Evolutionary conservation across 2,888 invertebrate genomes (phyloP).

Genomic region (Terebella lapidaria): DNA sequence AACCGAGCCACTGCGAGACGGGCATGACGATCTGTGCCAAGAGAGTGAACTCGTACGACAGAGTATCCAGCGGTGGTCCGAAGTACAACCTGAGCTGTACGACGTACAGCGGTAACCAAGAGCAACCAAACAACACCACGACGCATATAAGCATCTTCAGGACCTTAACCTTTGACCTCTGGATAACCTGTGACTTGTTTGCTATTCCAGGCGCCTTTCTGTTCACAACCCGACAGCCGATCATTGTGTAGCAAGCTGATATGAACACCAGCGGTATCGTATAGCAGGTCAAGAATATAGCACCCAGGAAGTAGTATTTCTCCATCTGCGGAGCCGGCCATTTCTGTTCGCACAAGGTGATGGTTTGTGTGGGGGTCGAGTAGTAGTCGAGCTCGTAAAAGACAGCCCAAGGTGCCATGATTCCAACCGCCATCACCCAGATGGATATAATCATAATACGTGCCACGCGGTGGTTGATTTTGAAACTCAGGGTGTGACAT

Average conservation of each 20-base stretch:
- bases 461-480: constrained; percentile 83
- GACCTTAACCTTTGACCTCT: constrained; percentile 89
- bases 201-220: constrained; percentile 79
- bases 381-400: constrained; percentile 65
- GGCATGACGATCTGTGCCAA: constrained; percentile 63
- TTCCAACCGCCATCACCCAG: constrained; percentile 79
- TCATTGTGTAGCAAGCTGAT: constrained; percentile 84
- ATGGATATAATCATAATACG: constrained; percentile 82
- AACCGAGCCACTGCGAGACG: constrained; percentile 85
- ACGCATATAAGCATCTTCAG: constrained; percentile 91
- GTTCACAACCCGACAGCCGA: constrained; percentile 64
- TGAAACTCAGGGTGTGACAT: constrained; percentile 88
- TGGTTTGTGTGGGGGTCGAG: constrained; percentile 12
- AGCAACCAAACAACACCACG: constrained; percentile 85
- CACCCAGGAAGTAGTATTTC: constrained; percentile 79
- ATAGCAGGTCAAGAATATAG: constrained; percentile 84
- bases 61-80: constrained; percentile 57
- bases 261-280: constrained; percentile 85
- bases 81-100: constrained; percentile 81
- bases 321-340: constrained; percentile 55
- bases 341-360: constrained; percentile 41
- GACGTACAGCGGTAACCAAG: constrained; percentile 87
- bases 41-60: constrained; percentile 18
- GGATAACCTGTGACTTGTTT: constrained; percentile 52
- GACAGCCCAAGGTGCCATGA: constrained; percentile 85